Conservation (phyloP, 2,113 vertebrate species). For the Equus quagga region DNA sequence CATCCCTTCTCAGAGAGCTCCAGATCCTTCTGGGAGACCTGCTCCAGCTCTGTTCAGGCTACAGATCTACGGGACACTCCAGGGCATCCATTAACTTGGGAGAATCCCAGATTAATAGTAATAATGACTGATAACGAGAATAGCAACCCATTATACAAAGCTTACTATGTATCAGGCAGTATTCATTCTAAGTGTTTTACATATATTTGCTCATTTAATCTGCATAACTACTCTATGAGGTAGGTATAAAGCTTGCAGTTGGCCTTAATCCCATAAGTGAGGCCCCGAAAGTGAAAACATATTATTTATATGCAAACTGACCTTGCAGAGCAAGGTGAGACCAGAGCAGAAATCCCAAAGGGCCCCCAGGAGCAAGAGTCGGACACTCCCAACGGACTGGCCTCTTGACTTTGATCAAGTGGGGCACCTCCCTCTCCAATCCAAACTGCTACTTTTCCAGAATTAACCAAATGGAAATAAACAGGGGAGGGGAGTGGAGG, state of each 20-base stretch:
- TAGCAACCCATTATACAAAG: neutral
- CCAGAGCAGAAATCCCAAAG: neutral
- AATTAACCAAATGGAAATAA: constrained; percentile 3
- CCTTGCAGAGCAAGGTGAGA: neutral
- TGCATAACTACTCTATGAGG: neutral
- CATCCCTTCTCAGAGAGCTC: neutral
- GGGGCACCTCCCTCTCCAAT: neutral
- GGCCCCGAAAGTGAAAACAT: neutral
- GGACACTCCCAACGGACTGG: neutral
- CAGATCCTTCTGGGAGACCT: neutral
- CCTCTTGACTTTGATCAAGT: neutral
- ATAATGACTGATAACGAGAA: neutral
- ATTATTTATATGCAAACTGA: neutral
- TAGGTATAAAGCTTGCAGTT: neutral
- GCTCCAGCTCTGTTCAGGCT: neutral
- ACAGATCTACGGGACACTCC: neutral
- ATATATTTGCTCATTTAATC: neutral
- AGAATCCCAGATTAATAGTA: neutral
- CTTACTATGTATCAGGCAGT: neutral
- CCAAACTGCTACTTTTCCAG: neutral
- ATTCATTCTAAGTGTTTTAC: neutral
- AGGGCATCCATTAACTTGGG: neutral
- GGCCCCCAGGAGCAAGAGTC: neutral
- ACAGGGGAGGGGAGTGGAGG: neutral
- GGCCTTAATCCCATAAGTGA: neutral